Conservation (phyloP, 2,113 vertebrate species). For the Epinephelus cyanopodus region DNA sequence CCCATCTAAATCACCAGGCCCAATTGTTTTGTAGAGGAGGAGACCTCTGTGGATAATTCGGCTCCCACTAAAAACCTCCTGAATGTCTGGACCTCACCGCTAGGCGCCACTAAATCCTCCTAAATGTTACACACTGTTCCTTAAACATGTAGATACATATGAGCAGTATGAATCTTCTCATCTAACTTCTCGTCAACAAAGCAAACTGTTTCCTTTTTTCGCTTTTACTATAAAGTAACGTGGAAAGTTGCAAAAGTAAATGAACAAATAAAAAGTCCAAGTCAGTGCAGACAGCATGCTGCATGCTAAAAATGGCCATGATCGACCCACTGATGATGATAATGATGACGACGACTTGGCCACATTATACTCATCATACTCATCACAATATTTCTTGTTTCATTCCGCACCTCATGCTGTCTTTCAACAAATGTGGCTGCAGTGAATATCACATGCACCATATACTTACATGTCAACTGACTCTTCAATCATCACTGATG, state of each 20-base stretch:
- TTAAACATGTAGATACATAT: no score
- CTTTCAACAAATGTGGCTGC: slow-evolving; percentile 32
- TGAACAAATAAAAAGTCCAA: background rate
- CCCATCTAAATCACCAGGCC: no score
- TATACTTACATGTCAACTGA: slow-evolving; percentile 70
- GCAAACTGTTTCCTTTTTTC: background rate
- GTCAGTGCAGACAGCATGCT: slow-evolving; percentile 51
- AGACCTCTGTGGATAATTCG: no score
- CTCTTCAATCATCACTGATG: slow-evolving; percentile 75
- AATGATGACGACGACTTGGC: background rate
- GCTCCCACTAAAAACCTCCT: no score
- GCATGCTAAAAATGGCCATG: slow-evolving; percentile 52
- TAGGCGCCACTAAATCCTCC: no score
- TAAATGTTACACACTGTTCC: no score
- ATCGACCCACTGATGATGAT: slow-evolving; percentile 6
- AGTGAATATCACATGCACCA: slow-evolving; percentile 55
- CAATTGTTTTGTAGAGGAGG: no score
- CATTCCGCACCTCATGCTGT: slow-evolving; percentile 3
- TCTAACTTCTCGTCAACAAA: background rate
- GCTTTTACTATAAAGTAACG: background rate
- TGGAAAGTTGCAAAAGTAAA: background rate
- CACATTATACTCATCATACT: slow-evolving; percentile 44
- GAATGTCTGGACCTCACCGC: no score
- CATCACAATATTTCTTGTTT: background rate
- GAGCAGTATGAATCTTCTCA: no score